Percentiles rank a stretch among this genome's conserved stretches.
Evolutionary conservation across 2,797 vertebrate genomes (phyloP).

Genomic region (Telmatherina bonti): DNA sequence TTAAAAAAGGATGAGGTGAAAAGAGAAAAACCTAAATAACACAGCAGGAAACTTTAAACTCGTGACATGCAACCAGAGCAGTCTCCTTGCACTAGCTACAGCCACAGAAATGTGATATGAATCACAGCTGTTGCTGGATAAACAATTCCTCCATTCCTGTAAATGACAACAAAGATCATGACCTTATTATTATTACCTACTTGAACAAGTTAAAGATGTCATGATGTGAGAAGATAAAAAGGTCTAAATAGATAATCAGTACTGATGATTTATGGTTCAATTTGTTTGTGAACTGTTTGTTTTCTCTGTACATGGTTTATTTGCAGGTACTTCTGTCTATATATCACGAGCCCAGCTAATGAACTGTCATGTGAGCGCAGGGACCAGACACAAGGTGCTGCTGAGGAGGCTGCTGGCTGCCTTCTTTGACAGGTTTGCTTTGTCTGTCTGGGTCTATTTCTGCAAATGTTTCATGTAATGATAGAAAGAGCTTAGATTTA

Average conservation of each 20-base stretch:
- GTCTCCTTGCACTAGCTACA: constrained; percentile 12
- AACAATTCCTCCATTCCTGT: constrained; percentile 22
- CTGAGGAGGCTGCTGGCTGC: constrained; percentile 94
- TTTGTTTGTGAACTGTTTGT: constrained; percentile 11
- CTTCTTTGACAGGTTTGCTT: constrained; percentile 93
- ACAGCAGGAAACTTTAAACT: not conserved
- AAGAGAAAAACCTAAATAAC: not conserved
- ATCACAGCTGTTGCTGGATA: constrained; percentile 17
- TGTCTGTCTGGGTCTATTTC: constrained; percentile 54
- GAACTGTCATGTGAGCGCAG: constrained; percentile 97
- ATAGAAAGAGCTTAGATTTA: constrained; percentile 25
- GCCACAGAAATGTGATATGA: constrained; percentile 26
- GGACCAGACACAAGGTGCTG: constrained; percentile 95
- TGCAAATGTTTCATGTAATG: constrained; percentile 57
- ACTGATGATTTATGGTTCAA: not conserved
- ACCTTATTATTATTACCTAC: not conserved
- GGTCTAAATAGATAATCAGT: not conserved
- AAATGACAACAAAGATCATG: constrained; percentile 8
- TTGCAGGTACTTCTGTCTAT: constrained; percentile 90
- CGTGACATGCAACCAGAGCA: not conserved
- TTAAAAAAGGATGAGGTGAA: too few relatives aligned
- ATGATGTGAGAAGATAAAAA: not conserved
- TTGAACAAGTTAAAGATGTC: not conserved
- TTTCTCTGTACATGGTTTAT: not conserved
- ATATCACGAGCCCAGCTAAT: constrained; percentile 96